Base-by-base conservation (phyloP, 2,797 vertebrate species). In the Hydrolagus colliei region DNA sequence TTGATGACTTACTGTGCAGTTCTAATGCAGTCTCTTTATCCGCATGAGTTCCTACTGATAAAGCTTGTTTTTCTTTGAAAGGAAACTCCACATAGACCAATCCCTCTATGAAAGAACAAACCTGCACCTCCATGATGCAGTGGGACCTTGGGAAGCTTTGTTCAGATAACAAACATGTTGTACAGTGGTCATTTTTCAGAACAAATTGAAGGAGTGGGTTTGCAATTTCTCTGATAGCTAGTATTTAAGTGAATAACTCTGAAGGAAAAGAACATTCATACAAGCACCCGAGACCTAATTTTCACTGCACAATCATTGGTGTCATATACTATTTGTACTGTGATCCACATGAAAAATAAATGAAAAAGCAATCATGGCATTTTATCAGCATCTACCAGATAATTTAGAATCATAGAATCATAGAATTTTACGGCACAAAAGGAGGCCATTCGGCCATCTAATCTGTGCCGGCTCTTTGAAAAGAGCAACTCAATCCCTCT, bases 41-140 rank as follows among this genome's bases (percentile, higher is more conserved):
- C 65, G 12, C 52, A 68, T 10, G 67, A 41, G 13, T 84, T 84
- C 32, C 65, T 0, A 68, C 65, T 41, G 32, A 84, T 71, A 71
- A 84, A 84, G 79, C 79, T 52, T 35, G 9, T 71, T 68, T 71
- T 84, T 35, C 79, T 18, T 71, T 71, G 71, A 41, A 52, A 35
- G n/a, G 65, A 18, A 84, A 84, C 61, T 71, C 79, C 16, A 20
- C 9, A 84, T 67, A 84, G 79, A n/a, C 20, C 18, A 68, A 71
- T 20, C 79, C 71, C 79, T 71, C 9, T 84, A 41, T 84, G 79
- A 68, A 71, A 71, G 79, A 84, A 71, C 79, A 71, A 71, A 52
- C 63, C 9, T 20, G 71, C 18, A 71, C 9, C 41, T 52, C 41
- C 41, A 52, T 52, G 41, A 52, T 52, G 41, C 41, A 52, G 41